These are phyloP conservation scores for Peromyscus polionotus DNA, from an alignment of 2,113 vertebrate species.

Conservation along the genomic window DNA sequence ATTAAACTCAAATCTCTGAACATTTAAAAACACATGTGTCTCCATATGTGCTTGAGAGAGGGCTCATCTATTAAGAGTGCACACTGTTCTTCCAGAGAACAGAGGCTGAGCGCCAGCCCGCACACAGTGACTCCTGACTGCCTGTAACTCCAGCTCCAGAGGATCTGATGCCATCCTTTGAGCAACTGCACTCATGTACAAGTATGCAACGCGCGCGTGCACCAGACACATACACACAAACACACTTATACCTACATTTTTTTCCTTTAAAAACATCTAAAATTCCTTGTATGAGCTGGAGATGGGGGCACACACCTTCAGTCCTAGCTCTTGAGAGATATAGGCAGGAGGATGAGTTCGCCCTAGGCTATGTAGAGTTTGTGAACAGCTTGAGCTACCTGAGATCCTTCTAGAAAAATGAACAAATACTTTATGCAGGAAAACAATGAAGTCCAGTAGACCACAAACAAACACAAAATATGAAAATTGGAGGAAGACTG, in stretches of 20 bases:
- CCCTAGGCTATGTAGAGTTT: neutral
- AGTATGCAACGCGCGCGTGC: too few species aligned
- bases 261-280: neutral
- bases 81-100: neutral
- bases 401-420: neutral
- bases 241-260: neutral
- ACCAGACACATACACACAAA: neutral
- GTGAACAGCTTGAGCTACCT: neutral
- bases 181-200: neutral
- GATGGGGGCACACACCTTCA: neutral
- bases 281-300: neutral
- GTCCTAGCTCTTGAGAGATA: neutral
- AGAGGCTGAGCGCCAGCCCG: neutral
- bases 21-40: neutral
- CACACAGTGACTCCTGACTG: neutral
- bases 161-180: neutral
- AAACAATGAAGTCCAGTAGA: neutral
- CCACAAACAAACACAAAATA: neutral
- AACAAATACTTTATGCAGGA: neutral
- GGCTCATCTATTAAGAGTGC: neutral
- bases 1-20: neutral
- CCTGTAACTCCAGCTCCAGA: neutral
- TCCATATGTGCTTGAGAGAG: neutral
- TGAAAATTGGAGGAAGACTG: neutral
- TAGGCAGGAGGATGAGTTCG: too few species aligned